Conservation (phyloP, 2,113 vertebrate species). For the Strix uralensis region DNA sequence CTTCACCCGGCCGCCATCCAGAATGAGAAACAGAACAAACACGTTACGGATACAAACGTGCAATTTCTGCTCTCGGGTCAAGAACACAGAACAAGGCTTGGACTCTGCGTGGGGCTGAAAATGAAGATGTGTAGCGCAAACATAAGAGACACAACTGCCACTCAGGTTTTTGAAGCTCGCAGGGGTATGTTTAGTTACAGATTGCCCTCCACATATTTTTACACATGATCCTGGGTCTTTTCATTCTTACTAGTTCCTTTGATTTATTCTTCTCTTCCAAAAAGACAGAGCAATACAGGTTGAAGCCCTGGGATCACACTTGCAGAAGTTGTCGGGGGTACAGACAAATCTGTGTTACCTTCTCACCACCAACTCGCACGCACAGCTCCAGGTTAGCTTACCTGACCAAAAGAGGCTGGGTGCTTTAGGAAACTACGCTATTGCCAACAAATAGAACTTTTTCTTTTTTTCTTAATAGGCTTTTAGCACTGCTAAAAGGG, state of each 20-base stretch:
- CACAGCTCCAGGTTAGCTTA: not conserved
- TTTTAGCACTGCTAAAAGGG: not conserved
- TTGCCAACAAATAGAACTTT: not conserved
- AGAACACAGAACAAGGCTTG: not conserved
- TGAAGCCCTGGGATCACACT: not conserved
- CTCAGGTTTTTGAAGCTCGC: not conserved
- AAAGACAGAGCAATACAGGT: not conserved
- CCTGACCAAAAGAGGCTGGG: not conserved
- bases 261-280: not conserved
- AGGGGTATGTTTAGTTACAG: not conserved
- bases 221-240: not conserved
- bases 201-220: not conserved
- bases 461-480: not conserved
- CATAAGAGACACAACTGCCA: not conserved
- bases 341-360: not conserved
- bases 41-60: accelerated
- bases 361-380: not conserved
- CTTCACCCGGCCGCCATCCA: accelerated
- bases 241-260: not conserved
- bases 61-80: accelerated
- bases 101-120: not conserved
- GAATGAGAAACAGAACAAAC: not conserved
- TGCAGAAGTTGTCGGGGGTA: not conserved
- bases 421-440: not conserved
- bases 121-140: not conserved